Evolutionary conservation across 2,888 invertebrate genomes (phyloP).

Genomic region (Trachelus iudaicus): DNA sequence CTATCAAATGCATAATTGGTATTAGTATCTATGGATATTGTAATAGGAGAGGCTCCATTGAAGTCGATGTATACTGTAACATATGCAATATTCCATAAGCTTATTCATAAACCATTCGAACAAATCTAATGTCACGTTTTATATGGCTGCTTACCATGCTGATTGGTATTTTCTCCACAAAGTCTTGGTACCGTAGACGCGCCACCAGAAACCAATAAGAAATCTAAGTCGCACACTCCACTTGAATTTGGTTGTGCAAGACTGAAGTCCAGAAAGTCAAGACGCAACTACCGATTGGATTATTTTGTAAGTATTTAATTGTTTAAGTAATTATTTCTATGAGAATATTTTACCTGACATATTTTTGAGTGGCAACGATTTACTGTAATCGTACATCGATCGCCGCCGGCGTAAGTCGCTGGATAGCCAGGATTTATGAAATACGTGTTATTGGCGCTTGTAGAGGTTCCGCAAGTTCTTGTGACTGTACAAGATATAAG

Average conservation of each 20-base stretch:
- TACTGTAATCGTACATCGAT: conserved; percentile 78
- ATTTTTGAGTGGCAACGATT: conserved; percentile 75
- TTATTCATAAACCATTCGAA: neutral
- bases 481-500: conserved; percentile 70
- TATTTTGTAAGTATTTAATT: neutral
- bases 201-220: conserved; percentile 77
- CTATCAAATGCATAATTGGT: conserved; percentile 70
- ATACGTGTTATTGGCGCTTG: conserved; percentile 84
- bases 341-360: conserved; percentile 71
- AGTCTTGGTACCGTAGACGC: conserved; percentile 76
- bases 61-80: conserved; percentile 77
- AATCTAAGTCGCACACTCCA: conserved; percentile 78
- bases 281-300: conserved; percentile 71
- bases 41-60: conserved; percentile 75
- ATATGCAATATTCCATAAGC: neutral
- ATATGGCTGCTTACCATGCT: conserved; percentile 68
- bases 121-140: neutral
- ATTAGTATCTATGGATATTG: conserved; percentile 75
- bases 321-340: neutral
- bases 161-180: conserved; percentile 85
- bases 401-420: conserved; percentile 75
- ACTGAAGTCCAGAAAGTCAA: conserved; percentile 81
- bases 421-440: conserved; percentile 85
- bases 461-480: conserved; percentile 77
- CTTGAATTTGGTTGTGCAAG: conserved; percentile 80